Percentiles rank a stretch among this genome's conserved stretches.
These are phyloP conservation scores for Caradrina kadenii DNA, from an alignment of 2,888 invertebrate genomes.

Conservation along the genomic window DNA sequence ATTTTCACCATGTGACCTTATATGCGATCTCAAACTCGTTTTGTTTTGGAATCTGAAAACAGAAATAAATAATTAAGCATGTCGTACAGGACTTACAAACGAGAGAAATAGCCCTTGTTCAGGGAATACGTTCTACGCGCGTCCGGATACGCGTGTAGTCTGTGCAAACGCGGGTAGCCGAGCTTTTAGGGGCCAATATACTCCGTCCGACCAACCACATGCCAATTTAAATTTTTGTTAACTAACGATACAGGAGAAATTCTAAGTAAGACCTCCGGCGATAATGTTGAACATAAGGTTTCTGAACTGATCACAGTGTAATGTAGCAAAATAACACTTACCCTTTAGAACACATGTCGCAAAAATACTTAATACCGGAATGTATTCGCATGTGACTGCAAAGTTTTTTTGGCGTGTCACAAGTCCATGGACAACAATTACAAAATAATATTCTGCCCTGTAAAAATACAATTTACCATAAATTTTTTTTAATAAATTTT, in stretches of 20 bases:
- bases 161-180: no score
- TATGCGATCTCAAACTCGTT: constrained; percentile 65
- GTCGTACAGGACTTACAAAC: neutral
- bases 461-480: constrained; percentile 29
- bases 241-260: no score
- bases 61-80: neutral
- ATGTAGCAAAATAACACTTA: constrained; percentile 48
- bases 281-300: neutral
- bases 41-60: constrained; percentile 69
- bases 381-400: constrained; percentile 69
- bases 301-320: neutral
- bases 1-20: constrained; percentile 63
- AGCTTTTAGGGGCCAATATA: no score
- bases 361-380: constrained; percentile 65
- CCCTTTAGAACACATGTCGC: constrained; percentile 78
- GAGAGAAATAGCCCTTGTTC: neutral
- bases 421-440: constrained; percentile 67
- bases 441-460: constrained; percentile 72
- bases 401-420: constrained; percentile 64
- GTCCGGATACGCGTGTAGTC: no score
- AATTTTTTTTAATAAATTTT: no score
- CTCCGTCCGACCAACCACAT: no score
- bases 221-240: no score
- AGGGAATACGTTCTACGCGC: no score
- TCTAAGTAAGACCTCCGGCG: no score